These are phyloP conservation scores for Cartodere bifasciata DNA, from an alignment of 2,888 invertebrate genomes.

Conservation along the genomic window DNA sequence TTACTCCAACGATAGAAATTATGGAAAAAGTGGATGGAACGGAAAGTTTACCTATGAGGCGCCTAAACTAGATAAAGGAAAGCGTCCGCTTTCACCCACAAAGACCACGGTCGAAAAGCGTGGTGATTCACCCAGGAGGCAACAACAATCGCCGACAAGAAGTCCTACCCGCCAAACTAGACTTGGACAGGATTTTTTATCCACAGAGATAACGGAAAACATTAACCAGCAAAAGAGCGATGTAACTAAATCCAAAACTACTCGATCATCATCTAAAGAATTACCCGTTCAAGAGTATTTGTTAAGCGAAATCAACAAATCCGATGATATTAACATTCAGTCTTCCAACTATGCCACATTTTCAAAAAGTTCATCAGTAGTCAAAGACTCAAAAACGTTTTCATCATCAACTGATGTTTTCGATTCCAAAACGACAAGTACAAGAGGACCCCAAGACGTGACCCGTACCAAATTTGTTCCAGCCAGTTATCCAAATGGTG, in stretches of 20 bases:
- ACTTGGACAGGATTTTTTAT: conserved; percentile 18
- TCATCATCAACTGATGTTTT: conserved; percentile 1
- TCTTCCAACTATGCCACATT: too few species aligned
- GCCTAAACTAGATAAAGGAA: conserved; percentile 12
- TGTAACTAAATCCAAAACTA: conserved; percentile 3
- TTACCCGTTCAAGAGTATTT: too few species aligned
- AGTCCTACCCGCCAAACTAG: conserved; percentile 6
- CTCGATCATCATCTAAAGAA: conserved; percentile 3
- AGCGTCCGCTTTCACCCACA: not conserved
- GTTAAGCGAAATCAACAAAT: too few species aligned
- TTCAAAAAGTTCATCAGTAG: too few species aligned
- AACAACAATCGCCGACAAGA: conserved; percentile 6
- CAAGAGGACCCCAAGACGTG: conserved; percentile 2
- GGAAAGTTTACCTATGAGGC: conserved; percentile 31
- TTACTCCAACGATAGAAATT: conserved; percentile 31
- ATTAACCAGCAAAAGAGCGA: conserved; percentile 16
- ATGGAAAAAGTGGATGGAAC: conserved; percentile 35
- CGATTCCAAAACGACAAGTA: not conserved
- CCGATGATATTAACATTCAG: too few species aligned
- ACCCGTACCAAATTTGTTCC: too few species aligned
- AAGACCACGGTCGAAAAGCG: not conserved
- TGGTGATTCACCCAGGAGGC: too few species aligned
- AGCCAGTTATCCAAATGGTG: conserved; percentile 12
- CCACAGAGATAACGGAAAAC: conserved; percentile 21
- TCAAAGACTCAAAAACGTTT: too few species aligned